Conservation (phyloP, 1,140 invertebrate genomes). For the Metopolophium dirhodum region DNA sequence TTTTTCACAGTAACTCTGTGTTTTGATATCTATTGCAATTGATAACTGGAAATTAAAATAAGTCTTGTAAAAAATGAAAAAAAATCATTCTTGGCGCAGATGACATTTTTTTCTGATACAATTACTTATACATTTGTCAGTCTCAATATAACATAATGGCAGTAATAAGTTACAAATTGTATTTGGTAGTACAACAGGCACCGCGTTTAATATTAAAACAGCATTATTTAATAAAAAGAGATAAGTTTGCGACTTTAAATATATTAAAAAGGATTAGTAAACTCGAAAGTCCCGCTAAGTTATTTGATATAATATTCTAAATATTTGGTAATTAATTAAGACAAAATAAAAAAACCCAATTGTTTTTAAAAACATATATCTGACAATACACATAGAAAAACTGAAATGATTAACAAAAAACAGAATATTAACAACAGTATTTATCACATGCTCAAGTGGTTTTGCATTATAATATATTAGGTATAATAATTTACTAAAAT, state of each 20-base stretch:
- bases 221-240: not conserved
- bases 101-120: constrained; percentile 20
- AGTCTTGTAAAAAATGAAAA: constrained; percentile 9
- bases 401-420: constrained; percentile 5
- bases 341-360: not conserved
- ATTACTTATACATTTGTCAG: constrained; percentile 50
- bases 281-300: not conserved
- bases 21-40: not conserved
- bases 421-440: constrained; percentile 19
- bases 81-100: not conserved
- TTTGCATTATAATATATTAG: not conserved
- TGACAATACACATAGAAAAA: not conserved
- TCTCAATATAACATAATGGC: constrained; percentile 50
- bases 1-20: not conserved
- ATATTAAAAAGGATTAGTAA: not conserved
- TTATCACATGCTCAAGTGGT: constrained; percentile 51
- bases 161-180: constrained; percentile 49
- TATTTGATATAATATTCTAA: not conserved
- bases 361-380: not conserved
- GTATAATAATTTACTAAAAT: not conserved
- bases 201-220: constrained; percentile 14
- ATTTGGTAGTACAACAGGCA: constrained; percentile 49
- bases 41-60: constrained; percentile 10
- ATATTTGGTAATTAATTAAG: not conserved
- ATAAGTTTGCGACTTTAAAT: not conserved